Evolutionary conservation across 2,888 invertebrate genomes (phyloP), one percentile per base, ranked within the genome.

Genomic region (Mantis religiosa): DNA sequence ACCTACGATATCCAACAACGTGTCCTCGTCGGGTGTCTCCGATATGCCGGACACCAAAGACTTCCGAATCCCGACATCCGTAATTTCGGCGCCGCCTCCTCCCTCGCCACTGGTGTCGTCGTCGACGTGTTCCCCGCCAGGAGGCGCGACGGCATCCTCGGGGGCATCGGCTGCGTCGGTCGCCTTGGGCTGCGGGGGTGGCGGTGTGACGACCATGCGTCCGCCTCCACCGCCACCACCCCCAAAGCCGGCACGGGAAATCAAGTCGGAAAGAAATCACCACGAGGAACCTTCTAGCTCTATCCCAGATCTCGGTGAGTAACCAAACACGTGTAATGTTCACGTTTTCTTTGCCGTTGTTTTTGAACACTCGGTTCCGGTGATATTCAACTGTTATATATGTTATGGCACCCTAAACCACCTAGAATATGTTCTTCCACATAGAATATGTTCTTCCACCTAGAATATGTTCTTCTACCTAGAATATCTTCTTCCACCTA

Each of bases 271-370:
- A 88, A 86, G 90, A 90, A 90, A 90, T 90, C 89, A 90, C 88
- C 90, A 90, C 89, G 97, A 97, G 94, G 97, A 97, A 93, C 97
- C 97, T 20, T 96, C 97, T 91, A 97, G 97, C 94, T 97, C 97
- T 91, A 97, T 97, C 93, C 97, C 97, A 91, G 97, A 97, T 95
- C 95, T 97, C 94, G 97, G 97, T 97, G 93, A 96, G 97, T 94
- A 28, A 28, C 30, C 28, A 84, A 83, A 28, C 84, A 27, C 84
- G 83, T 41, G 34, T 84, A 34, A 83, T 30, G 3, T 30, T 83
- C 28, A 20, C 30, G 30, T 83, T 20, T 4, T 28, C 14, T 83
- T 28, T 12, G 14, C 83, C 3, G 6, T 28, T 25, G 2, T 3
- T 25, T 15, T 25, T 6, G 15, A 30, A 25, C 25, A 34, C 15